Base-by-base conservation (phyloP, 2,797 vertebrate genomes). In the Limosa lapponica region DNA sequence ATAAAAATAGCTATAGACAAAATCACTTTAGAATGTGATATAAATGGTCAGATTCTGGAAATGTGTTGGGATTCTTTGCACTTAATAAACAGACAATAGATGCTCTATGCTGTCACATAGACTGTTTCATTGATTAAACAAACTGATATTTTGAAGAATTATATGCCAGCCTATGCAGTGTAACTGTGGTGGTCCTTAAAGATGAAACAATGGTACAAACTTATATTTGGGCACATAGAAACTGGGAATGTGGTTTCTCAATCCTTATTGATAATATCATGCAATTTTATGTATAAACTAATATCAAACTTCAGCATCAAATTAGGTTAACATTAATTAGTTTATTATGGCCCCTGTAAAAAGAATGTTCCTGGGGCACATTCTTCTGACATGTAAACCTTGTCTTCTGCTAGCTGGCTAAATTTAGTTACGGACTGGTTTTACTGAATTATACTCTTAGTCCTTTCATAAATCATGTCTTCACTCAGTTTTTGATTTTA, bases 161-260 rank as follows among this genome's bases (percentile, higher is more conserved):
- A 4, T 32, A 32, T 39, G 11, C 13, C 49, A 72, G 14, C 14
- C 24, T 54, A n/a, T 0, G 0, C 0, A 67, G 25, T 48, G 4
- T 20, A 67, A 41, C 2, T 64, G 6, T 55, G 19, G 27, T 69
- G n/a, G 23, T 30, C 20, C 44, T 65, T 73, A 59, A 78, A 65
- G n/a, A 27, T 37, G 11, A 85, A 51, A 57, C 4, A 1, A 23
- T 36, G 8, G 37, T 41, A 34, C 3, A 51, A 74, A 57, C 8
- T 36, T 59, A 6, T 32, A 32, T 67, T 64, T 54, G 23, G 10
- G 14, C 36, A 37, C 15, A 39, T 14, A 67, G 44, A 75, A 80
- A 77, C 14, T 41, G 17, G 24, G 39, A 82, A 82, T 27, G 12
- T 66, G 16, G 4, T 4, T 5, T 67, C 14, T 41, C 54, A 16